These are phyloP conservation scores for Colostygia pectinataria DNA, from an alignment of 2,888 invertebrate species.

Conservation along the genomic window DNA sequence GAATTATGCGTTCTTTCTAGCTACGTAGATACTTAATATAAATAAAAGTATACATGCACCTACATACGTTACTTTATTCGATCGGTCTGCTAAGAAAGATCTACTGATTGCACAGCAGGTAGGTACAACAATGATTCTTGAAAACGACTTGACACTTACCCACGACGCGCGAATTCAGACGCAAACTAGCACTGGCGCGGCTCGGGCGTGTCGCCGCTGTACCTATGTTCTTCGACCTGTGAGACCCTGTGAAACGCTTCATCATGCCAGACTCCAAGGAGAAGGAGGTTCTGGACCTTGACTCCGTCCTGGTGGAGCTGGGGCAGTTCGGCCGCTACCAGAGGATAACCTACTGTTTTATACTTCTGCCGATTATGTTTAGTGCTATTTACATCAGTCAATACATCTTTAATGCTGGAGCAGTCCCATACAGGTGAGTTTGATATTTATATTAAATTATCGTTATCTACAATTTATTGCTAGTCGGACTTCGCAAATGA, in stretches of 20 bases:
- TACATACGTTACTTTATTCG: too few species aligned
- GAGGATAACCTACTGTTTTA: slow-evolving; percentile 61
- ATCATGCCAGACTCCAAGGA: slow-evolving; percentile 13
- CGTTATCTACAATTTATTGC: too few species aligned
- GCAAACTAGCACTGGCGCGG: slow-evolving; percentile 5
- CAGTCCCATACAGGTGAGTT: slow-evolving; percentile 47
- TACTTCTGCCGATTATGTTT: slow-evolving; percentile 71
- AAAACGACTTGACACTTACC: neutral
- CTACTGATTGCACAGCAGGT: too few species aligned
- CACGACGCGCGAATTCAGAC: slow-evolving; percentile 7
- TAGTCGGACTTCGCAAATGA: too few species aligned
- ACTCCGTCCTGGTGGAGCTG: slow-evolving; percentile 56
- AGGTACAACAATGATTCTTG: too few species aligned
- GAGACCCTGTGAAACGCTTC: neutral
- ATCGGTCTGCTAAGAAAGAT: too few species aligned
- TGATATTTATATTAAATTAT: too few species aligned
- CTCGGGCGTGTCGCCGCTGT: slow-evolving; percentile 12
- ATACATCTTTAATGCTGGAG: slow-evolving; percentile 77
- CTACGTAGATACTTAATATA: too few species aligned
- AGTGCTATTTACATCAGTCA: slow-evolving; percentile 72
- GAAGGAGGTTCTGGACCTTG: slow-evolving; percentile 47
- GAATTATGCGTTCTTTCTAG: too few species aligned
- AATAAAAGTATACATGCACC: too few species aligned
- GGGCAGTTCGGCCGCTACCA: slow-evolving; percentile 76
- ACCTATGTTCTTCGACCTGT: neutral